phyloP scores from a whole-genome alignment of 2,888 invertebrate genomes.

The Oxytorus armatus region DNA sequence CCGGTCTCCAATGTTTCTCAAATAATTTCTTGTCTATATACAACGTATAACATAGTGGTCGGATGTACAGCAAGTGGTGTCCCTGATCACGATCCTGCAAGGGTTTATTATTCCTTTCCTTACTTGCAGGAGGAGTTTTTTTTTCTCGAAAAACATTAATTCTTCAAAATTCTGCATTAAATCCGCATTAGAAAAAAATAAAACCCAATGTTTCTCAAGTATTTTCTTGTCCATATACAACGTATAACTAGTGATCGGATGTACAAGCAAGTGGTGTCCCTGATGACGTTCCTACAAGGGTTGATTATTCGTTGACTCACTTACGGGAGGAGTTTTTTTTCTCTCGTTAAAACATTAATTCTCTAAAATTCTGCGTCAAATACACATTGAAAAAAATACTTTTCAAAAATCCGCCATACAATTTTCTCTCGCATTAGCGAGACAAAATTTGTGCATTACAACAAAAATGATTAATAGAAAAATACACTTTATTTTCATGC shows the following conservation, averaged over 20 bases:
- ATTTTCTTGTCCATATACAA: conserved; percentile 67
- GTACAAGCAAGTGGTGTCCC: conserved; percentile 48
- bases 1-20: conserved; percentile 75
- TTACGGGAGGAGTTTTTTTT: neutral
- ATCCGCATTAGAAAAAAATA: no score
- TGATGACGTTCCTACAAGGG: conserved; percentile 18
- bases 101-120: conserved; percentile 1
- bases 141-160: neutral
- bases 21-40: conserved; percentile 71
- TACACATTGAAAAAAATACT: no score
- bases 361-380: no score
- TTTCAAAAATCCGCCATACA: no score
- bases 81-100: conserved; percentile 39
- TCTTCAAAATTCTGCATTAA: no score
- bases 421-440: no score
- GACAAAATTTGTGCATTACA: no score
- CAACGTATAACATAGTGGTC: conserved; percentile 13
- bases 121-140: neutral
- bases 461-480: neutral
- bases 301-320: neutral
- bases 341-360: neutral
- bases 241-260: conserved; percentile 4
- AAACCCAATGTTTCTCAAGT: conserved; percentile 77
- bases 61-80: conserved; percentile 37
- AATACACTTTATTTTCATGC: conserved; percentile 1